These are phyloP conservation scores for Vicugna pacos DNA, from an alignment of 2,113 vertebrate species.

Conservation along the genomic window DNA sequence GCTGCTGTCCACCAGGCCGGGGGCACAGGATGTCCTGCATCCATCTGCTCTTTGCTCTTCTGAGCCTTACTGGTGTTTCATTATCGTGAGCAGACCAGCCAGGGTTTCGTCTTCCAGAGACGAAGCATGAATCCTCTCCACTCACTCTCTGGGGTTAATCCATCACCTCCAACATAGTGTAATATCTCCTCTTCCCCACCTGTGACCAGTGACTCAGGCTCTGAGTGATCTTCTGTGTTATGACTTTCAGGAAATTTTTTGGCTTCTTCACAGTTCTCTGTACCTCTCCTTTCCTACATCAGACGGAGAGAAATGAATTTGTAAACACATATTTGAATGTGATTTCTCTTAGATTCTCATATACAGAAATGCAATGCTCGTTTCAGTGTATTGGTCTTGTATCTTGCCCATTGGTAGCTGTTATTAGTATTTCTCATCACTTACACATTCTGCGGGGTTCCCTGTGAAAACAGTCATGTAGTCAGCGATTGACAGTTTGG, in stretches of 20 bases:
- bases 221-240: accelerated
- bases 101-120: neutral
- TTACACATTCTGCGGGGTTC: neutral
- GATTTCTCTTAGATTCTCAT: neutral
- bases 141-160: accelerated
- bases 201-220: accelerated
- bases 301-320: neutral
- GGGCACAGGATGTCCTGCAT: accelerated
- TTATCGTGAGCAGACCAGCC: neutral
- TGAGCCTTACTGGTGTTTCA: accelerated
- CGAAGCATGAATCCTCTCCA: accelerated
- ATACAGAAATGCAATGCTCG: neutral
- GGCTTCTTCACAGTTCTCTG: neutral
- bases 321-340: neutral
- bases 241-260: neutral
- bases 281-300: neutral
- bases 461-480: accelerated
- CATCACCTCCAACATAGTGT: accelerated
- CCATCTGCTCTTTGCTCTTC: accelerated
- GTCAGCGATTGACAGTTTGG: too few species aligned
- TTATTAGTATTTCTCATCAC: neutral
- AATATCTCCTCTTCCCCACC: neutral
- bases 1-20: accelerated
- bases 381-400: neutral
- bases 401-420: neutral